phyloP scores from a whole-genome alignment of 2,888 invertebrate species.

The Microplitis deprimator region DNA sequence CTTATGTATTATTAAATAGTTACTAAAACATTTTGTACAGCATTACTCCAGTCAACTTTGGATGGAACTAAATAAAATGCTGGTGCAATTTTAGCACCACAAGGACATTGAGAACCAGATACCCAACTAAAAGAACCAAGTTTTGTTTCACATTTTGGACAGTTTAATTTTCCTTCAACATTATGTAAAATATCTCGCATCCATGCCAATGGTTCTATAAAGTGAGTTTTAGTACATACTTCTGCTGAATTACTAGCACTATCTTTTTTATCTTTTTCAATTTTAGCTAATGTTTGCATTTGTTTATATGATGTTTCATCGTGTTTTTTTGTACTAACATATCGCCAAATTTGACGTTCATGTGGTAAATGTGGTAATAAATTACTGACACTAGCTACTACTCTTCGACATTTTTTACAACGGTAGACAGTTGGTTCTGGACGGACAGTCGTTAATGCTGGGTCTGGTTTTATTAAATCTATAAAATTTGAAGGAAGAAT shows the following conservation, averaged over 20 bases:
- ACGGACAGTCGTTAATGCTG: conserved; percentile 80
- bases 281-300: conserved; percentile 28
- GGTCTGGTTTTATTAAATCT: conserved; percentile 86
- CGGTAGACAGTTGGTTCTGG: conserved; percentile 89
- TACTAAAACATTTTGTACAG: conserved; percentile 88
- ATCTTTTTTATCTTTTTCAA: conserved; percentile 47
- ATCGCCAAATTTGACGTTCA: conserved; percentile 73
- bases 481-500: conserved; percentile 85
- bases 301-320: conserved; percentile 52
- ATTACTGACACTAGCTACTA: conserved; percentile 86
- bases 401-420: conserved; percentile 85
- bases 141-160: conserved; percentile 88
- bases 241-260: conserved; percentile 56
- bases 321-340: conserved; percentile 66
- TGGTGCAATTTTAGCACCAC: conserved; percentile 90
- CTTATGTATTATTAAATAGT: conserved; percentile 74
- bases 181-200: conserved; percentile 82
- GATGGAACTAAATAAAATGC: conserved; percentile 93
- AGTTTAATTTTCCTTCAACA: conserved; percentile 86
- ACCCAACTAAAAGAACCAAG: conserved; percentile 94
- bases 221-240: conserved; percentile 82
- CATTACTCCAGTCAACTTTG: conserved; percentile 91
- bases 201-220: conserved; percentile 92
- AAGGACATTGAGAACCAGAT: conserved; percentile 88
- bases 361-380: conserved; percentile 81